Evolutionary conservation across 2,888 invertebrate genomes (phyloP), one percentile per base, ranked within the genome.

Genomic region (Gortyna flavago): DNA sequence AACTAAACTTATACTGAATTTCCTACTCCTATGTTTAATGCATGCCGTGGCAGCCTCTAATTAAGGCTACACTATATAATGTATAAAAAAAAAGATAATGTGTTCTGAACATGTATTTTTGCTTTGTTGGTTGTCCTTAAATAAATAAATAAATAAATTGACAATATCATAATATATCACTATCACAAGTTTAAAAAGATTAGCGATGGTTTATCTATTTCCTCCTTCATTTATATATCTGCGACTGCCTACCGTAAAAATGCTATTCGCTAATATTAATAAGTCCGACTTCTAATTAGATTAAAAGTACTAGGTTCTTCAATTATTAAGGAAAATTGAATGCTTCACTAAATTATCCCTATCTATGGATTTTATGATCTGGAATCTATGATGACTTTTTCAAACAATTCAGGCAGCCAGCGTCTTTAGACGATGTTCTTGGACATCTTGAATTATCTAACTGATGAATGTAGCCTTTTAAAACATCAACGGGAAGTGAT

Each of bases 171-270:
- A 76, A 61, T 29, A 54, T 62, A 73, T 71, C n/a, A 72, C 57
- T n/a, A 77, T 69, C 70, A 38, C 32, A 59, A 64, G 57, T 73
- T 71, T 54, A 67, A 71, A 71, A 29, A 68, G 75, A 71, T 83
- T 54, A 73, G 25, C 61, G 61, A 68, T 68, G 13, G 51, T 57
- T 72, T 71, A 78, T 81, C 67, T 61, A 79, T 84, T 86, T 79
- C 75, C 75, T 71, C 25, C 54, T 85, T 78, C 59, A 75, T 83
- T 83, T 65, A 25, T 54, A 70, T 85, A 78, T 78, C 67, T 66
- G 38, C 61, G 59, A 72, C 48, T 66, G 35, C 41, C 13, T 74
- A 57, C 79, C 21, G 59, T 16, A 13, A 44, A 81, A 44, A 81
- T 69, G 38, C 38, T 69, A 35, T 69, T 35, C 13, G 59, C n/a